Evolutionary conservation across 1,140 invertebrate genomes (phyloP).

Genomic region (Gonioctena quinquepunctata): DNA sequence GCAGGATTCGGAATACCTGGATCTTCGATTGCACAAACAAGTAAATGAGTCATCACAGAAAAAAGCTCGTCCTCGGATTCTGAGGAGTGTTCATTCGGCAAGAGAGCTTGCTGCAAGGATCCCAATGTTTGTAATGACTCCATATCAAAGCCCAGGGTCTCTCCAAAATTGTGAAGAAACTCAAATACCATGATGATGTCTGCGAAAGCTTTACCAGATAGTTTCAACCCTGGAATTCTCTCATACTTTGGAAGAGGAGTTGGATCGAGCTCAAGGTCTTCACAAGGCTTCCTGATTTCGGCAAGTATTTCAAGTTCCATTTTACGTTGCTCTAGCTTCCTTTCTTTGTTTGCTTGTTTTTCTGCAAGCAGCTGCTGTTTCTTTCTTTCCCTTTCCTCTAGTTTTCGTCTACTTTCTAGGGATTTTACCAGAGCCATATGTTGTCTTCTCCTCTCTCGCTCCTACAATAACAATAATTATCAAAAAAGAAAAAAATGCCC

Average conservation of each 20-base stretch:
- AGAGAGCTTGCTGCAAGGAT: slow-evolving; percentile 81
- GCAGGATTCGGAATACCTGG: slow-evolving; percentile 90
- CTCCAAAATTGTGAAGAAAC: slow-evolving; percentile 94
- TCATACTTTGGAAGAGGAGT: slow-evolving; percentile 75
- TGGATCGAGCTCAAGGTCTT: slow-evolving; percentile 80
- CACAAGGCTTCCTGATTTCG: slow-evolving; percentile 83
- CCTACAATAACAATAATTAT: slow-evolving; percentile 61
- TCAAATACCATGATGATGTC: slow-evolving; percentile 93
- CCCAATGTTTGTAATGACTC: slow-evolving; percentile 85
- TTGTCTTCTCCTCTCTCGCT: slow-evolving; percentile 86
- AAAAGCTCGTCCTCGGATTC: slow-evolving; percentile 86
- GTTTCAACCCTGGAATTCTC: slow-evolving; percentile 78
- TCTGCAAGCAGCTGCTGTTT: slow-evolving; percentile 79
- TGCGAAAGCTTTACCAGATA: slow-evolving; percentile 86
- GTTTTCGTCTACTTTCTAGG: slow-evolving; percentile 80
- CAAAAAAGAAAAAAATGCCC: neutral
- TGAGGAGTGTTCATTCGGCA: slow-evolving; percentile 71
- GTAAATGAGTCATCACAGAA: slow-evolving; percentile 84
- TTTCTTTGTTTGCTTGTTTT: slow-evolving; percentile 78
- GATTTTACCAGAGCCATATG: slow-evolving; percentile 88
- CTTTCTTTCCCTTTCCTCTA: slow-evolving; percentile 86
- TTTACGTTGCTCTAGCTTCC: slow-evolving; percentile 78
- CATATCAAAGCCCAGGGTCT: slow-evolving; percentile 90
- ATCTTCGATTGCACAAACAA: slow-evolving; percentile 92
- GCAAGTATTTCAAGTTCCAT: slow-evolving; percentile 83